Conservation (phyloP, 2,113 vertebrate genomes). For the Elaphurus davidianus region DNA sequence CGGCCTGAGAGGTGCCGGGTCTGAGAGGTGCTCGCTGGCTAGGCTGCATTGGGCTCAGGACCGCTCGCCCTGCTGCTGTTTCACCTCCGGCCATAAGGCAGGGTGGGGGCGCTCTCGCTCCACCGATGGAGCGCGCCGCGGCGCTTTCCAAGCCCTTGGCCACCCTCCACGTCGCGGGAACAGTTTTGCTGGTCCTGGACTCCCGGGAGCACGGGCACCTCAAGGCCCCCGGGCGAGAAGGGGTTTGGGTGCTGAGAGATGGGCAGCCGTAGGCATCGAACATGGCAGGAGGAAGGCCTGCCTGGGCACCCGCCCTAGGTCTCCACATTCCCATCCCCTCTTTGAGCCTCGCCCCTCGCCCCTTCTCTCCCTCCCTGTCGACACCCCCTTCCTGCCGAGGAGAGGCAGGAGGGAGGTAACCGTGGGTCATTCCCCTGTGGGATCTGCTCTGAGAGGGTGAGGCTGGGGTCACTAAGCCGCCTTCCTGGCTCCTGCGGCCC, state of each 20-base stretch:
- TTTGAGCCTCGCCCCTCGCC: background rate
- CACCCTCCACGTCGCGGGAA: fast-evolving
- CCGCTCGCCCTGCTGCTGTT: background rate
- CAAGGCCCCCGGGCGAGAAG: background rate
- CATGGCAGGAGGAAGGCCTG: background rate
- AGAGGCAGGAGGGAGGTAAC: background rate
- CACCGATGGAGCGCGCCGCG: fast-evolving
- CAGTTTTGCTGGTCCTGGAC: background rate
- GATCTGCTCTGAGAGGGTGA: background rate
- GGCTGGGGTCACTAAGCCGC: background rate
- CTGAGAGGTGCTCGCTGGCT: fast-evolving
- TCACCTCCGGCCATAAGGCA: background rate
- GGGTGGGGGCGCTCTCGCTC: background rate
- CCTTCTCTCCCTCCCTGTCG: background rate
- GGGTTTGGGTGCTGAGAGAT: background rate
- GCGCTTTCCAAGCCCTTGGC: background rate
- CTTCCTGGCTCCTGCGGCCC: background rate
- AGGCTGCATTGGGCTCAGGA: background rate
- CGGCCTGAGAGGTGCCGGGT: fast-evolving
- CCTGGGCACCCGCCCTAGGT: background rate
- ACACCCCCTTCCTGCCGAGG: background rate
- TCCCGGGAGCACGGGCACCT: background rate
- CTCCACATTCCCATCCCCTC: background rate
- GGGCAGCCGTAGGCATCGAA: fast-evolving
- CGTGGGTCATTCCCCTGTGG: background rate